A percentile compares a stretch with the other conserved stretches of the same genome.
Evolutionary conservation across 2,888 invertebrate species (phyloP).

Genomic region (Chromoteleia sp.): DNA sequence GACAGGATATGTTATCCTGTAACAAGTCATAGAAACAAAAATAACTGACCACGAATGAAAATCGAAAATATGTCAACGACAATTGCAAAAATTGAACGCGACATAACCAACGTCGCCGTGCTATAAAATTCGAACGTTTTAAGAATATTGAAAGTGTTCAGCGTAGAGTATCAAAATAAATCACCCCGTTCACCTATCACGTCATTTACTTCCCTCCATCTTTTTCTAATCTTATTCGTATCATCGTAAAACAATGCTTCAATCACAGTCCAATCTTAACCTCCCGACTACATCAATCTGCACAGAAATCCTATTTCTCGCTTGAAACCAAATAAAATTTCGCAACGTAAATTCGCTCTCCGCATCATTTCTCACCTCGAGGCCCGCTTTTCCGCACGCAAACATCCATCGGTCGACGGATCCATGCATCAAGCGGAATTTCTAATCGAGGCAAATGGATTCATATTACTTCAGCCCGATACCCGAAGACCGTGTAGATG

Average conservation of each 20-base stretch:
- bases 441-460: slow-evolving; percentile 60
- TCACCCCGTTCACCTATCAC: slow-evolving; percentile 24
- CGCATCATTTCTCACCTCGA: slow-evolving; percentile 35
- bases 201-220: slow-evolving; percentile 21
- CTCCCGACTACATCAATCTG: slow-evolving; percentile 46
- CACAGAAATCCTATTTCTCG: slow-evolving; percentile 35
- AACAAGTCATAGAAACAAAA: no score
- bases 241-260: slow-evolving; percentile 53
- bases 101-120: no score
- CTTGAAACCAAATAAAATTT: slow-evolving; percentile 17
- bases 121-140: not conserved
- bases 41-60: no score
- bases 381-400: slow-evolving; percentile 32
- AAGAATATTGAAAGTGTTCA: no score
- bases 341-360: slow-evolving; percentile 19
- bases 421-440: slow-evolving; percentile 47
- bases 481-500: slow-evolving; percentile 17
- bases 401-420: slow-evolving; percentile 24
- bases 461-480: slow-evolving; percentile 44
- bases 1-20: no score
- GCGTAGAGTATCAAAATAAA: slow-evolving; percentile 14
- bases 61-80: no score
- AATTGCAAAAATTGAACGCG: no score
- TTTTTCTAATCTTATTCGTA: slow-evolving; percentile 45
- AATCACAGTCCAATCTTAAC: slow-evolving; percentile 51